Conservation (phyloP, 2,797 vertebrate species). For the Peromyscus eremicus region DNA sequence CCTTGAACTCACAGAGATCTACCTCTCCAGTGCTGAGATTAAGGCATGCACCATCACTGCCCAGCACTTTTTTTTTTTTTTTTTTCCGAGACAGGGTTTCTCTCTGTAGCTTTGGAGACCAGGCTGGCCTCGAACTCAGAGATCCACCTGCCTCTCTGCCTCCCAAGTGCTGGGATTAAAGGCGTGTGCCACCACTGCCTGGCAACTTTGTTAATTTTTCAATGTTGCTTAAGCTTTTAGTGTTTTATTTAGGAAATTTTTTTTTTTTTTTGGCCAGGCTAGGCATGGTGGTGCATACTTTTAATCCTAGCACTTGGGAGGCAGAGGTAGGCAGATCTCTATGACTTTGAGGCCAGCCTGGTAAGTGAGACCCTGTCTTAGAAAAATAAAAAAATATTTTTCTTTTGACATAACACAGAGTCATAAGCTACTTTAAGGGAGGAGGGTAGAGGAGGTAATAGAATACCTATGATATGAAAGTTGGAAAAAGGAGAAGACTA, state of each 20-base stretch:
- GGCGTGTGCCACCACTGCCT: background rate
- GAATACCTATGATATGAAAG: background rate
- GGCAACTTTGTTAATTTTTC: background rate
- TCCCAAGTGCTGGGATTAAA: background rate
- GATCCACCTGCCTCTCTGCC: no score
- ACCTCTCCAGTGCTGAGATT: background rate
- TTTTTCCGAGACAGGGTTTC: no score
- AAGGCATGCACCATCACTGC: background rate
- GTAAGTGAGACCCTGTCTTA: background rate
- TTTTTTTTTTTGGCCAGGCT: background rate
- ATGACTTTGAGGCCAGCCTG: background rate
- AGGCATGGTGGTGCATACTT: background rate
- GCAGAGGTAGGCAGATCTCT: background rate
- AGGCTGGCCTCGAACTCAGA: background rate
- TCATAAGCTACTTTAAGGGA: background rate
- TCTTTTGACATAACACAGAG: background rate
- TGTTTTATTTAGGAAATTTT: background rate
- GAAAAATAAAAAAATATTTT: background rate
- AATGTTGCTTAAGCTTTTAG: background rate
- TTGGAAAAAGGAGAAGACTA: background rate
- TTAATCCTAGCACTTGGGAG: background rate
- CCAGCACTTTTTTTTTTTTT: no score
- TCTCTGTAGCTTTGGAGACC: no score
- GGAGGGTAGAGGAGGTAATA: background rate
- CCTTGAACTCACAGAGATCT: background rate